Percentiles rank a stretch among this genome's conserved stretches.
Evolutionary conservation across 2,888 invertebrate species (phyloP).

Genomic region (Heliconius aoede): DNA sequence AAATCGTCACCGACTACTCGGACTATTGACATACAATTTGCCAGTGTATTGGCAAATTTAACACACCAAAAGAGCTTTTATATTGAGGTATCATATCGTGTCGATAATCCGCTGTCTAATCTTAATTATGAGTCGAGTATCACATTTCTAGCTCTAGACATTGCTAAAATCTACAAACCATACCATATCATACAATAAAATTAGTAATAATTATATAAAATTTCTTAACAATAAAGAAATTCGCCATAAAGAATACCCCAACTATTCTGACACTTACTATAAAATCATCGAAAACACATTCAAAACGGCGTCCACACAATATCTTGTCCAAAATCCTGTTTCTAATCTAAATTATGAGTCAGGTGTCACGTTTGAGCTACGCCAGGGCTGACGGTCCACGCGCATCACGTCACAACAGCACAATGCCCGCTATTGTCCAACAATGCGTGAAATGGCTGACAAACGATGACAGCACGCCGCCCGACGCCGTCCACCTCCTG

Average conservation of each 20-base stretch:
- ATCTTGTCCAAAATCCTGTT: constrained; percentile 35
- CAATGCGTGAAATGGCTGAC: constrained; percentile 84
- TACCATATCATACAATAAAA: too few relatives aligned
- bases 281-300: constrained; percentile 2
- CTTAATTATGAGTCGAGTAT: too few relatives aligned
- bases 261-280: neutral
- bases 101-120: too few relatives aligned
- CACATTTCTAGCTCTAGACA: too few relatives aligned
- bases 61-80: too few relatives aligned
- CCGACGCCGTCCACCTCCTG: constrained; percentile 75
- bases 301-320: neutral
- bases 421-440: constrained; percentile 80
- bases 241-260: too few relatives aligned
- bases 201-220: too few relatives aligned
- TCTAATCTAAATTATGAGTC: constrained; percentile 46
- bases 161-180: neutral
- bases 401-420: constrained; percentile 60
- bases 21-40: too few relatives aligned
- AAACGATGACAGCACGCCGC: constrained; percentile 83
- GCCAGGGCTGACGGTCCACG: constrained; percentile 50
- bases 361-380: constrained; percentile 48
- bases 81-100: too few relatives aligned
- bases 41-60: too few relatives aligned
- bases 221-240: neutral
- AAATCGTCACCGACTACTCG: too few relatives aligned